Evolutionary conservation across 2,888 invertebrate genomes (phyloP).

Genomic region (Drosophila neonasuta): DNA sequence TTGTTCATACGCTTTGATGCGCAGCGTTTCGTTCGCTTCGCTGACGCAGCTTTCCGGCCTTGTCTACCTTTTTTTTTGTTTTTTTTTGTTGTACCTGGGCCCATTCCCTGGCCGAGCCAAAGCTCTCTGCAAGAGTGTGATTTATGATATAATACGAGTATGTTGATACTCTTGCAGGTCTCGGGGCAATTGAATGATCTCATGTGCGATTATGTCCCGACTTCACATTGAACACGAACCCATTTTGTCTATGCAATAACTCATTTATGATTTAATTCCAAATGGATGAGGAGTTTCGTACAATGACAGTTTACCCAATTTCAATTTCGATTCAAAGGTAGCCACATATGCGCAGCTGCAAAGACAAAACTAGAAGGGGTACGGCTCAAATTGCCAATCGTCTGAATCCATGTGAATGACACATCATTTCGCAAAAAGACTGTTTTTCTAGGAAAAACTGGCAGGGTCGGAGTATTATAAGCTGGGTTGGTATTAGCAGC

Average conservation of each 20-base stretch:
- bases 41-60: slow-evolving; percentile 77
- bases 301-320: slow-evolving; percentile 25
- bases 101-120: slow-evolving; percentile 16
- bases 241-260: slow-evolving; percentile 80
- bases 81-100: slow-evolving; percentile 34
- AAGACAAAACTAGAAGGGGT: neutral
- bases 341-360: slow-evolving; percentile 19
- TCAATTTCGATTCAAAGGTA: slow-evolving; percentile 16
- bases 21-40: slow-evolving; percentile 82
- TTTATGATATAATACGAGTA: slow-evolving; percentile 42
- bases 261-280: slow-evolving; percentile 83
- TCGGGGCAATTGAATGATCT: slow-evolving; percentile 80
- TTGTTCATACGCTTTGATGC: slow-evolving; percentile 52
- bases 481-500: neutral
- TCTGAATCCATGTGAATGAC: slow-evolving; percentile 10
- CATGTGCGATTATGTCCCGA: slow-evolving; percentile 82
- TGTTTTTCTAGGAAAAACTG: slow-evolving; percentile 5
- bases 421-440: slow-evolving; percentile 10
- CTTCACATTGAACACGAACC: slow-evolving; percentile 65
- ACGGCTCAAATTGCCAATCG: slow-evolving; percentile 8
- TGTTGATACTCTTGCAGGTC: slow-evolving; percentile 36
- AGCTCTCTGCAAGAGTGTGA: slow-evolving; percentile 34
- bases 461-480: neutral
- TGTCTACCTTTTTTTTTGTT: slow-evolving; percentile 18
- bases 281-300: slow-evolving; percentile 79